These are phyloP conservation scores for Eidolon dupreanum DNA, from an alignment of 2,797 vertebrate genomes.

Conservation along the genomic window DNA sequence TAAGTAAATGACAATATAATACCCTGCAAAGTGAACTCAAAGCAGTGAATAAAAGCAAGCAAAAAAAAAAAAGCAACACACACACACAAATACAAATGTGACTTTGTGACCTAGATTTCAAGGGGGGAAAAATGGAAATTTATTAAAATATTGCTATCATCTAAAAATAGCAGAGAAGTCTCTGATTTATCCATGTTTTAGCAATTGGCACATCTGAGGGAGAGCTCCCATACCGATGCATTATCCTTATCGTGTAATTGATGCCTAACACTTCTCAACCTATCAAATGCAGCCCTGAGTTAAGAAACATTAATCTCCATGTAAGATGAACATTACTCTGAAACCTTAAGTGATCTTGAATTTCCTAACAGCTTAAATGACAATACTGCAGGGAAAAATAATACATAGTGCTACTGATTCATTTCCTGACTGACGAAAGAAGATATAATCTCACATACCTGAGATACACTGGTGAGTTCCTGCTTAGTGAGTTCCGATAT, in stretches of 20 bases:
- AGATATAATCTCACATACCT: background rate
- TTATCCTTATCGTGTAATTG: background rate
- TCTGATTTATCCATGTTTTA: background rate
- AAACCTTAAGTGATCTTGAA: constrained; percentile 27
- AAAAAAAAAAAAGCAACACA: no score
- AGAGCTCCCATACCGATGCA: background rate
- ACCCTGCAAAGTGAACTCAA: constrained; percentile 12
- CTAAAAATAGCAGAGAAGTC: background rate
- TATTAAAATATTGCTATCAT: constrained; percentile 23
- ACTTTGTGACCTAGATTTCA: constrained; percentile 43
- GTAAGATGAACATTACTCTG: constrained; percentile 55
- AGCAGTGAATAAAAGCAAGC: background rate
- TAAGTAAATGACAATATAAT: background rate
- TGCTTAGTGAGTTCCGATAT: background rate
- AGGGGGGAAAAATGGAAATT: background rate
- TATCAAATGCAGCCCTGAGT: background rate
- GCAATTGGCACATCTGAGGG: background rate
- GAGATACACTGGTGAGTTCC: background rate
- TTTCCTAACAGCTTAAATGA: constrained; percentile 46
- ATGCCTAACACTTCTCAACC: background rate
- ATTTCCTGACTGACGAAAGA: background rate
- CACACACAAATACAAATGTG: background rate
- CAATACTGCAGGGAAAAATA: constrained; percentile 36
- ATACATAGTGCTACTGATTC: background rate
- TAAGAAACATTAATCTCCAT: constrained; percentile 50